Evolutionary conservation across 2,113 vertebrate species (phyloP).

Genomic region (Anolis carolinensis): DNA sequence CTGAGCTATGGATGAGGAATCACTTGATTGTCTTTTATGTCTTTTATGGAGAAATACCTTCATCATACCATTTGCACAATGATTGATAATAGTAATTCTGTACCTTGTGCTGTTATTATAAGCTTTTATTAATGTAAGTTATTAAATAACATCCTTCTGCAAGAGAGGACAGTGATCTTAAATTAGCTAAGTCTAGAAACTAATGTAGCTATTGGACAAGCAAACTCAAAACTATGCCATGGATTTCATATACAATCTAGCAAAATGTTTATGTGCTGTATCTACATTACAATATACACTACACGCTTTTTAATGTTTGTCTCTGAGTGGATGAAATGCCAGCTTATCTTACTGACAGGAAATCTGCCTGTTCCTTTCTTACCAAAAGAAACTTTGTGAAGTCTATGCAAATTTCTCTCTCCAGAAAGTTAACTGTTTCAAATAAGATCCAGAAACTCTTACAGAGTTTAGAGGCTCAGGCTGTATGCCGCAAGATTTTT

Average conservation of each 20-base stretch:
- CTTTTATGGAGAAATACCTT: neutral
- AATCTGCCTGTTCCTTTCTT: neutral
- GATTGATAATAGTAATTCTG: neutral
- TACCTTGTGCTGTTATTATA: neutral
- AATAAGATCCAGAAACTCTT: neutral
- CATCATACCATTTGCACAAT: neutral
- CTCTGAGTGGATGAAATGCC: neutral
- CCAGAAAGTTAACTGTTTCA: neutral
- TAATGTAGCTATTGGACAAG: neutral
- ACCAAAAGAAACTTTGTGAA: neutral
- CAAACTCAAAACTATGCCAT: neutral
- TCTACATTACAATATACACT: neutral
- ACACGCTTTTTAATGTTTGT: neutral
- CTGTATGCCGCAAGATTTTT: no score
- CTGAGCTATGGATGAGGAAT: neutral
- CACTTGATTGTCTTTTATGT: neutral
- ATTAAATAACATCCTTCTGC: neutral
- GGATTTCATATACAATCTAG: neutral
- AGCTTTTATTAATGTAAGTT: neutral
- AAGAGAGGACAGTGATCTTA: neutral
- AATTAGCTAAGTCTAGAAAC: neutral
- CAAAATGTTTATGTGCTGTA: neutral
- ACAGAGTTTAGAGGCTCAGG: slow-evolving; percentile 45
- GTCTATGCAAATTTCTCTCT: neutral
- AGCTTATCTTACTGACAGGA: neutral